A percentile compares a stretch with the other conserved stretches of the same genome.
Conservation (phyloP, 2,113 vertebrate genomes). For the Seriola aureovittata region DNA sequence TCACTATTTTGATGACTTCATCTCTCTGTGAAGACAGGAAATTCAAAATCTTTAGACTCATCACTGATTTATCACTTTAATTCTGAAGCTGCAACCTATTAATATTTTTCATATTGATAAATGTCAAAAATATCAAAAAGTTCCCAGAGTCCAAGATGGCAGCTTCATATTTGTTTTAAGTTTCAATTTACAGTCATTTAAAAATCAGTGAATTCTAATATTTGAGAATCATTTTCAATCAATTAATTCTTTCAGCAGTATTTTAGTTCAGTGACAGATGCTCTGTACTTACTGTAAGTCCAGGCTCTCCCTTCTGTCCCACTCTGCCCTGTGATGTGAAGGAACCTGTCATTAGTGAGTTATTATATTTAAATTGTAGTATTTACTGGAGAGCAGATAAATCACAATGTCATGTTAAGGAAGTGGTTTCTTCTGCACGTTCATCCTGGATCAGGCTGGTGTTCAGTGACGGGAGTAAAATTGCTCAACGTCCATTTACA, state of each 20-base stretch:
- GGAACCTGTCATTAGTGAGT: neutral
- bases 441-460: neutral
- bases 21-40: constrained; percentile 83
- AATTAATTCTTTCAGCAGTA: neutral
- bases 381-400: neutral
- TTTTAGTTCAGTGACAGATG: neutral
- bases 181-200: neutral
- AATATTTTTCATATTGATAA: too few relatives aligned
- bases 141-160: too few relatives aligned
- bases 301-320: constrained; percentile 88
- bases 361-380: neutral
- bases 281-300: constrained; percentile 87
- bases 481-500: neutral
- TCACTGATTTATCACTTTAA: neutral
- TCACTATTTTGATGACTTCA: constrained; percentile 90
- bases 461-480: neutral
- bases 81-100: neutral
- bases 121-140: too few relatives aligned
- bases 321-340: constrained; percentile 81
- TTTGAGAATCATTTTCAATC: neutral
- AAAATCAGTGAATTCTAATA: neutral
- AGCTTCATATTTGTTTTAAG: neutral
- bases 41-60: neutral
- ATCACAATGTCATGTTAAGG: neutral
- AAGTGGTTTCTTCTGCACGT: neutral